Percentiles rank a stretch among this genome's conserved stretches.
These are phyloP conservation scores for Ptychoptera albimana DNA, from an alignment of 2,888 invertebrate genomes.

Conservation along the genomic window DNA sequence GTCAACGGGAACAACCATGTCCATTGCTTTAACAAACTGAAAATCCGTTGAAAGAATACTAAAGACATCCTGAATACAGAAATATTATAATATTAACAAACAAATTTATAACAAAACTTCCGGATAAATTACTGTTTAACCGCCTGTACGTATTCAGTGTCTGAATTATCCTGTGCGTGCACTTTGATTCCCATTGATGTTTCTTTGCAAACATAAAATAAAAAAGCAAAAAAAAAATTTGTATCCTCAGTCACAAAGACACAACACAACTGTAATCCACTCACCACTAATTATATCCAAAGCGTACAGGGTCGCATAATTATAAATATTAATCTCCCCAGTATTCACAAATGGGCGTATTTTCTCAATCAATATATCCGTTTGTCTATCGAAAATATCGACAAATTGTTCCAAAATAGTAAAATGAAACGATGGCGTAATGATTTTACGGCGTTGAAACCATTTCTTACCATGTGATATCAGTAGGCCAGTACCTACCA, in stretches of 20 bases:
- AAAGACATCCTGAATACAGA: not conserved
- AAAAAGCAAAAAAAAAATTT: not conserved
- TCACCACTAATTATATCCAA: constrained; percentile 6
- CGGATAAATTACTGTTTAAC: constrained; percentile 44
- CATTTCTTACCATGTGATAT: constrained; percentile 29
- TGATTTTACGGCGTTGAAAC: constrained; percentile 50
- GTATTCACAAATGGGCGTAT: too few species aligned
- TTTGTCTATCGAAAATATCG: constrained; percentile 51
- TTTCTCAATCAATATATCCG: constrained; percentile 34
- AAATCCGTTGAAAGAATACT: not conserved
- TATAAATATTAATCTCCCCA: not conserved
- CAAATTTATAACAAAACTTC: not conserved
- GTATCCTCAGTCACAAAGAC: too few species aligned
- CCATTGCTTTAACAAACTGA: not conserved
- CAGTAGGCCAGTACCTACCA: not conserved
- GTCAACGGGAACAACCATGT: not conserved
- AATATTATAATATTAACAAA: too few species aligned
- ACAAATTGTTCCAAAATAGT: constrained; percentile 58
- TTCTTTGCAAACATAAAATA: constrained; percentile 33
- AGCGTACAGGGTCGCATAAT: not conserved
- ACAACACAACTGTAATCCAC: not conserved
- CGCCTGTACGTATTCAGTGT: constrained; percentile 54
- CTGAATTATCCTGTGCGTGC: constrained; percentile 48
- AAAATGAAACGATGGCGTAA: constrained; percentile 70
- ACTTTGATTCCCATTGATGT: constrained; percentile 71